Evolutionary conservation across 2,113 vertebrate genomes (phyloP).

Genomic region (Natator depressus): DNA sequence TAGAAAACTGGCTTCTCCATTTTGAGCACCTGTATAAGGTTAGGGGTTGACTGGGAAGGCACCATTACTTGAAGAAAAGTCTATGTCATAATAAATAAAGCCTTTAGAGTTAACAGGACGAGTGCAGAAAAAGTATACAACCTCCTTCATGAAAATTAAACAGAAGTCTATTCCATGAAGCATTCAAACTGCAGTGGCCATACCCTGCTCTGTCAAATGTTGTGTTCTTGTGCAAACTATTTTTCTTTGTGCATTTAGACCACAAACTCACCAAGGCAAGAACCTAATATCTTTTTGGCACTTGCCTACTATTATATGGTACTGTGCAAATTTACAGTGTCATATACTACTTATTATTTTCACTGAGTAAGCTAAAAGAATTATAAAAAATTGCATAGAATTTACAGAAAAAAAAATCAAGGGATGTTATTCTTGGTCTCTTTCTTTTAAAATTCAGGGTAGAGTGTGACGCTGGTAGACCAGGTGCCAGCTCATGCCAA

Average conservation of each 20-base stretch:
- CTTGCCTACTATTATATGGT: neutral
- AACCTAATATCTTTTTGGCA: neutral
- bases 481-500: neutral
- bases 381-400: neutral
- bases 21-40: neutral
- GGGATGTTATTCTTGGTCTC: neutral
- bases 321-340: neutral
- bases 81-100: neutral
- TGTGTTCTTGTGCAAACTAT: neutral
- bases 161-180: neutral
- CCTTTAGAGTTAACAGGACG: neutral
- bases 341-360: neutral
- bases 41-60: neutral
- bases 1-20: neutral
- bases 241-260: neutral
- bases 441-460: neutral
- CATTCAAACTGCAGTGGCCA: neutral
- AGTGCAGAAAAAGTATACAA: neutral
- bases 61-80: neutral
- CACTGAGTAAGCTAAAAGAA: neutral
- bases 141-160: neutral
- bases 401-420: neutral
- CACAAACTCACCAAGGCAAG: neutral
- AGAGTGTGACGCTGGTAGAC: neutral
- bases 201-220: fast-evolving